Base-by-base conservation (phyloP, 2,113 vertebrate species). In the Catagonus wagneri region DNA sequence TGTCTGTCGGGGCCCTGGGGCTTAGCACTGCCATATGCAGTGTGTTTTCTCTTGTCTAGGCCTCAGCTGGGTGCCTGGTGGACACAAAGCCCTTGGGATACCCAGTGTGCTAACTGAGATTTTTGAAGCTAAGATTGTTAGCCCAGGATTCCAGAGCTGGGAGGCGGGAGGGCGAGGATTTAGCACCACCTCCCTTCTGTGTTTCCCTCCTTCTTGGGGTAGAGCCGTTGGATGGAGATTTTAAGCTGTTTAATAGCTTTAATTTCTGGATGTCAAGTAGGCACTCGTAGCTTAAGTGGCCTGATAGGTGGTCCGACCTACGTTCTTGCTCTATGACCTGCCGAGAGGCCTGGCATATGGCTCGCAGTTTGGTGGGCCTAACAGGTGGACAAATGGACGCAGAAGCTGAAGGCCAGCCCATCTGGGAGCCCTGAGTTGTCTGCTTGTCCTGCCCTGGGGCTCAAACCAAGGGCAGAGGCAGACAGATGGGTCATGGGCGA, bases 11-110 rank as follows among this genome's bases (percentile, higher is more conserved):
- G 34, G 56, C 39, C 60, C 6, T 39, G 7, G 75, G 39, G 36
- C 29, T 68, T 56, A 19, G 14, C 74, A 9, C 1, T 9, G 23
- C 56, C 25, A 1, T 0, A 0, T 0, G 0, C 12, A 11, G 20
- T n/a, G 61, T 14, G 44, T 27, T 22, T n/a, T 39, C 58, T 68
- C 54, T n/a, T 87, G 34, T 3, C 39, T 9, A 81, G 50, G 36
- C 23, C 19, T 29, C 19, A 7, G 27, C 32, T 19, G 2, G 79
- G 61, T 19, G 65, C n/a, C 58, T 83, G 63, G 10, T 58, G 12
- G 58, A 27, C 23, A 39, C 15, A 7, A n/a, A 19, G 20, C 50
- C 61, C 36, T 7, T 7, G 22, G 39, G 32, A 52, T 10, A 32
- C 29, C 23, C 17, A 78, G 7, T 56, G 34, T 72, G 44, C 58